phyloP scores from a whole-genome alignment of 1,140 invertebrate genomes.

The Acromyrmex heyeri region DNA sequence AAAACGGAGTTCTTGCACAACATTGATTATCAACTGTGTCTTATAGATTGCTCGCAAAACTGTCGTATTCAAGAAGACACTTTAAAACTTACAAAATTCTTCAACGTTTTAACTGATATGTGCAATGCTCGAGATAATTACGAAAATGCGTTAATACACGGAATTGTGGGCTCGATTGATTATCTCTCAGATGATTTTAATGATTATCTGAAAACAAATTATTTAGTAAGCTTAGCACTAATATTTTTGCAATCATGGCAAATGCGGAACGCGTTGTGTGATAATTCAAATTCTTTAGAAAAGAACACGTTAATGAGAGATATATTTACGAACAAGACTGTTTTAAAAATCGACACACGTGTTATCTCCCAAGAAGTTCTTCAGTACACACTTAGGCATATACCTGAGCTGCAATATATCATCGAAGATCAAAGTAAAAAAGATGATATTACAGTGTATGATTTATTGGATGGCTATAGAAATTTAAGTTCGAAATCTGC shows the following conservation, averaged over 20 bases:
- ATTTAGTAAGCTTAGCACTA: slow-evolving; percentile 82
- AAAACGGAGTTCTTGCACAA: slow-evolving; percentile 86
- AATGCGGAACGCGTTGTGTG: not conserved
- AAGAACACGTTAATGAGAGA: slow-evolving; percentile 67
- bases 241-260: slow-evolving; percentile 79
- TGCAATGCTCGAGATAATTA: slow-evolving; percentile 70
- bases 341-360: slow-evolving; percentile 64
- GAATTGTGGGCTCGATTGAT: slow-evolving; percentile 78
- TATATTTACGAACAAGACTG: slow-evolving; percentile 72
- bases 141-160: slow-evolving; percentile 79
- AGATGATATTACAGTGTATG: slow-evolving; percentile 87
- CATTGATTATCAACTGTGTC: slow-evolving; percentile 87
- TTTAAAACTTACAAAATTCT: slow-evolving; percentile 78
- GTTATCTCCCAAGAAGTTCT: slow-evolving; percentile 76
- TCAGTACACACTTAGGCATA: slow-evolving; percentile 67
- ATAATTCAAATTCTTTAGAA: not conserved
- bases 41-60: slow-evolving; percentile 76
- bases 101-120: slow-evolving; percentile 78
- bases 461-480: slow-evolving; percentile 87
- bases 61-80: slow-evolving; percentile 63
- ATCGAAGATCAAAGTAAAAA: slow-evolving; percentile 80
- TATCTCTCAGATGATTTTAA: slow-evolving; percentile 77
- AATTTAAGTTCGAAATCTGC: slow-evolving; percentile 86
- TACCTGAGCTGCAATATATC: slow-evolving; percentile 80
- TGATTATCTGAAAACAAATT: slow-evolving; percentile 83